Evolutionary conservation across 2,113 vertebrate species (phyloP).

Genomic region (Albula goreensis): DNA sequence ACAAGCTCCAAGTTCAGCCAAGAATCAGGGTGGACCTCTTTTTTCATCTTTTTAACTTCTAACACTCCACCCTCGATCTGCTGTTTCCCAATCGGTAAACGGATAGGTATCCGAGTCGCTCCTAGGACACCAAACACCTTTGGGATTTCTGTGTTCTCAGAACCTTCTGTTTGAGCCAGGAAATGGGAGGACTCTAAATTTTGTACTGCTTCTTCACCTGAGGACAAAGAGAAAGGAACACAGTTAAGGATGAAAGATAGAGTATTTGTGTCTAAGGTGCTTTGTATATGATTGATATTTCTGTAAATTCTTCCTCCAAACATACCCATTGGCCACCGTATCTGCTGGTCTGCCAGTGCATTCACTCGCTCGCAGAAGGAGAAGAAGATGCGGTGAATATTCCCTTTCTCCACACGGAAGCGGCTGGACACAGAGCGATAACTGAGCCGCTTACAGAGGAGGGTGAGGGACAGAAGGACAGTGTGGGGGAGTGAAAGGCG

Average conservation of each 20-base stretch:
- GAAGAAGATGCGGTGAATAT: slow-evolving; percentile 71
- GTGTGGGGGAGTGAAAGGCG: slow-evolving; percentile 65
- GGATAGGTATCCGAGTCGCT: slow-evolving; percentile 63
- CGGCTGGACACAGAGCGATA: slow-evolving; percentile 64
- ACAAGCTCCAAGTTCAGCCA: slow-evolving; percentile 68
- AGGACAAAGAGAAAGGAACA: slow-evolving; percentile 6
- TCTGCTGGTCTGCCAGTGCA: slow-evolving; percentile 47
- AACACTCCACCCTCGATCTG: slow-evolving; percentile 46
- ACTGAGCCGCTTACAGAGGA: slow-evolving; percentile 64
- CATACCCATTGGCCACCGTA: slow-evolving; percentile 64
- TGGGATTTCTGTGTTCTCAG: slow-evolving; percentile 42
- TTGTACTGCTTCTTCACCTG: slow-evolving; percentile 47
- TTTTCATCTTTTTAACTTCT: slow-evolving; percentile 55
- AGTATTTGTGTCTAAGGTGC: too few species aligned
- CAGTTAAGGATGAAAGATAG: too few species aligned
- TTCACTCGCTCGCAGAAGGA: slow-evolving; percentile 68
- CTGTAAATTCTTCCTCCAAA: neutral
- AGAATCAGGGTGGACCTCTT: slow-evolving; percentile 54
- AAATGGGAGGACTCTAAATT: slow-evolving; percentile 47
- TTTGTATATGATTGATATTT: too few species aligned
- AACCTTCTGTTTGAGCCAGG: slow-evolving; percentile 27
- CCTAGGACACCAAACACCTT: slow-evolving; percentile 65
- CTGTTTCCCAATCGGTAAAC: slow-evolving; percentile 54
- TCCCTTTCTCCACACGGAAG: slow-evolving; percentile 70
- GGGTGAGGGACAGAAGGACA: slow-evolving; percentile 66